Conservation (phyloP, 2,888 invertebrate genomes). For the Entomobrya multifasciata region DNA sequence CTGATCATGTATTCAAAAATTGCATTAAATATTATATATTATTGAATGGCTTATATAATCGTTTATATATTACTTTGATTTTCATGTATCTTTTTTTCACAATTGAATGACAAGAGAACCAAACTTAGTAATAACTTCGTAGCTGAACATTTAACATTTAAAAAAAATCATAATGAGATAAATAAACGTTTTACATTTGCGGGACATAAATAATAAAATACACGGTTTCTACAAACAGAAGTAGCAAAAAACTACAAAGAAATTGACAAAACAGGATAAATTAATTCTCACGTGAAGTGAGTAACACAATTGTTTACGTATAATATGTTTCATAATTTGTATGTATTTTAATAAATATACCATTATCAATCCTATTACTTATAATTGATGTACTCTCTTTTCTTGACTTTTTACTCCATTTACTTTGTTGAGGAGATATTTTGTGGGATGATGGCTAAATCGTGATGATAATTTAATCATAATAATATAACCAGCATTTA, state of each 20-base stretch:
- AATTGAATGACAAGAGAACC: slow-evolving; percentile 9
- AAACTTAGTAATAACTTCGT: not conserved
- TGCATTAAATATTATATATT: not conserved
- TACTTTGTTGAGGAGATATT: slow-evolving; percentile 25
- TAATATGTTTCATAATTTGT: not conserved
- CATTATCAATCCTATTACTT: slow-evolving; percentile 18
- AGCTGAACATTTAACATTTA: not conserved
- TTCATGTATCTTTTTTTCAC: not conserved
- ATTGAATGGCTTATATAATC: not conserved
- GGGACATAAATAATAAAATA: no score
- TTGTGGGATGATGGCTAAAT: not conserved
- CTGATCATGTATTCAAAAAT: slow-evolving; percentile 26
- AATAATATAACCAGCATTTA: not conserved
- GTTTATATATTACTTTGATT: slow-evolving; percentile 3
- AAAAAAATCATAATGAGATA: slow-evolving; percentile 21
- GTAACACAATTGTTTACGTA: not conserved
- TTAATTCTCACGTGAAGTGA: not conserved
- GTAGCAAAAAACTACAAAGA: no score
- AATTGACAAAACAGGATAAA: not conserved
- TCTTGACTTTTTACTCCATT: slow-evolving; percentile 22
- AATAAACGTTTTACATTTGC: no score
- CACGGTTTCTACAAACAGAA: no score
- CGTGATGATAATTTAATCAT: not conserved
- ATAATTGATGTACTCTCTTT: slow-evolving; percentile 2
- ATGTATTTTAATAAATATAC: not conserved